Conservation (phyloP, 2,888 invertebrate genomes). For the Oscheius myriophilus region DNA sequence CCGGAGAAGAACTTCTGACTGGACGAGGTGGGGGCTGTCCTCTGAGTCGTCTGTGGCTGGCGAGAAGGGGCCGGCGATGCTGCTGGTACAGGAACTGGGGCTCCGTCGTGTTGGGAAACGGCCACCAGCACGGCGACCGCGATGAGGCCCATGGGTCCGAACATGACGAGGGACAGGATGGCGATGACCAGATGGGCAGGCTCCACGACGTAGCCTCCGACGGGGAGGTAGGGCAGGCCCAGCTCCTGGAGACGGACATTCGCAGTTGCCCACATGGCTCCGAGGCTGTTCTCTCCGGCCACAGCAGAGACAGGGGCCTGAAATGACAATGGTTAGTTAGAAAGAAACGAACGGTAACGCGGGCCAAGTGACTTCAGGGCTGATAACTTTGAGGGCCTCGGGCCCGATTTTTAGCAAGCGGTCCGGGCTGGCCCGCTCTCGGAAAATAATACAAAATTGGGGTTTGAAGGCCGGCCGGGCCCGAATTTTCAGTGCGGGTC, state of each 20-base stretch:
- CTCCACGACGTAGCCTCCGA: conserved; percentile 38
- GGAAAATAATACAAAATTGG: no score
- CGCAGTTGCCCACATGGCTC: background rate
- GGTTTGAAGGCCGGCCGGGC: no score
- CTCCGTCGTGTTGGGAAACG: conserved; percentile 36
- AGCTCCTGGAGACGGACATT: conserved; percentile 36
- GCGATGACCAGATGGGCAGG: conserved; percentile 40
- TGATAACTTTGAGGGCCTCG: no score
- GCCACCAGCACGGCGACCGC: conserved; percentile 33
- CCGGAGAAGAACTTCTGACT: conserved; percentile 25
- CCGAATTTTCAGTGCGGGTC: no score
- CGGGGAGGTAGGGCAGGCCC: conserved; percentile 31
- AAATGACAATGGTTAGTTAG: no score
- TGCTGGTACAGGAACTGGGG: conserved; percentile 4
- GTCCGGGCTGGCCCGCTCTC: no score
- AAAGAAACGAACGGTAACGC: no score
- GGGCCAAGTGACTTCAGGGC: no score
- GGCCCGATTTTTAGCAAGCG: no score
- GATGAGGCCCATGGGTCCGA: conserved; percentile 46
- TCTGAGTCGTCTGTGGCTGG: conserved; percentile 13
- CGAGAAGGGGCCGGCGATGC: conserved; percentile 22
- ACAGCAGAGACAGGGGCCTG: no score
- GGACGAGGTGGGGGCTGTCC: background rate
- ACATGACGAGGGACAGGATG: conserved; percentile 32
- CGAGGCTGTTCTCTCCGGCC: no score